Base-by-base conservation (phyloP, 2,888 invertebrate species). In the Thera obeliscata region DNA sequence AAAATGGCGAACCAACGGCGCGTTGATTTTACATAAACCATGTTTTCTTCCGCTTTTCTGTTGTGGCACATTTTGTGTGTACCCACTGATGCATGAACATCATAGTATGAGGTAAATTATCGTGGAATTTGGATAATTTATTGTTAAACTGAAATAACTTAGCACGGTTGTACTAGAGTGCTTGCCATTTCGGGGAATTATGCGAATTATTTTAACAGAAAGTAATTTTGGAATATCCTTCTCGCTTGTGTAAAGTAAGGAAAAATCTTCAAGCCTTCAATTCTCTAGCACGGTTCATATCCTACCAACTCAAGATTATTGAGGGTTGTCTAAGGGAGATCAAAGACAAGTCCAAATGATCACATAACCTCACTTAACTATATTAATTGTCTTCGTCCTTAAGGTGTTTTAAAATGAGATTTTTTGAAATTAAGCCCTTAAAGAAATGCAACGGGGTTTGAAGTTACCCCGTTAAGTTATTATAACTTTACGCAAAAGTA, bases 1-100 rank as follows among this genome's bases (percentile, higher is more conserved):
- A 68, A 64, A 70, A 68, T 66, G 66, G 64, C 49, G 36, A 64
- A 43, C 55, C 12, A 7, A 66, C 63, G 61, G 52, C 67, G 50
- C 62, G 63, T 56, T 70, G 52, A 72, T 74, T 72, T 64, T 67
- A 67, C 64, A 69, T 56, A 73, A 66, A 65, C 65, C 65, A 64
- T 33, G 48, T 33, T 61, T 60, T 50, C 43, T 57, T 52, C 33
- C 8, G 33, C 50, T 52, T 52, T 52, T 46, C 33, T 52, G n/a
- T 50, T 52, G 9, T 52, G 8, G 8, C 52, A 65, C 43, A 48
- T 11, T 61, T 60, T 58, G 43, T 57, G 55, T 41, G 55, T 64
- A 61, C 22, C 22, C 22, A 22, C 38, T 55, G 64, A 65, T 64
- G 67, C 61, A 69, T 67, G 66, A 65, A 72, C 62, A 60, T 66